Percentiles rank a stretch among this genome's conserved stretches.
Conservation (phyloP, 2,797 vertebrate genomes). For the Amphiprion clarkii region DNA sequence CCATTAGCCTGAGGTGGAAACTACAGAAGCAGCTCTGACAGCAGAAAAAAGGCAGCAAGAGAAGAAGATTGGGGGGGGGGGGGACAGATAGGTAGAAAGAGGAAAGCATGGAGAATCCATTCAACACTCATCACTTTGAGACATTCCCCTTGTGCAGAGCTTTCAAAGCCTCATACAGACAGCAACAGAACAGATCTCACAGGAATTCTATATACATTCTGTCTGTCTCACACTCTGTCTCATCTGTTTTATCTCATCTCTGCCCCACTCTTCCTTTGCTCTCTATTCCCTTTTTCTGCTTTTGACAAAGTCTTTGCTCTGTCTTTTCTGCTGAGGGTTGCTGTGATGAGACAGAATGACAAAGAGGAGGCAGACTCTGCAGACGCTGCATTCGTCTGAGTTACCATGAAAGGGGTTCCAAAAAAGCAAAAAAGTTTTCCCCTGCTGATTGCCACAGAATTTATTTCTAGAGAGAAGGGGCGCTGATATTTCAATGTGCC, state of each 20-base stretch:
- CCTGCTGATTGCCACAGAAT: not conserved
- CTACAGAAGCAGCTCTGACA: conserved; percentile 1
- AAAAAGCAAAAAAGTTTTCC: not conserved
- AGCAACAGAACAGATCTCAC: conserved; percentile 32
- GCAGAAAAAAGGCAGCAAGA: conserved; percentile 24
- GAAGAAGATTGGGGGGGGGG: conserved; percentile 16
- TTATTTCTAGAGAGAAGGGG: not conserved
- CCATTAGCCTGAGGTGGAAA: conserved; percentile 20
- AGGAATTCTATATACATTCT: conserved; percentile 37
- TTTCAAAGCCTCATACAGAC: conserved; percentile 30
- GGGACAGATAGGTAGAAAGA: conserved; percentile 30
- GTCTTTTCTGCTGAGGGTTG: conserved; percentile 44
- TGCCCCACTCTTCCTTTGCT: too few relatives aligned
- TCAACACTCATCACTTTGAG: conserved; percentile 40
- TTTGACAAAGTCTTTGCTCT: conserved; percentile 46
- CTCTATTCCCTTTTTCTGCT: conserved; percentile 18
- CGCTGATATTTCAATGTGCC: not conserved
- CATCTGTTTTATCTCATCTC: conserved; percentile 36
- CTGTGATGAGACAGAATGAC: conserved; percentile 13
- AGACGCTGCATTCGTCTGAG: conserved; percentile 19
- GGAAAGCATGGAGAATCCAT: conserved; percentile 38
- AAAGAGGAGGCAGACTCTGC: conserved; percentile 34
- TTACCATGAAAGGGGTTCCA: conserved; percentile 2
- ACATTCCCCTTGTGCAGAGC: conserved; percentile 30
- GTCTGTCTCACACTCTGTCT: conserved; percentile 30